Conservation (phyloP, 2,888 invertebrate species). For the Scaptomyza parva region DNA sequence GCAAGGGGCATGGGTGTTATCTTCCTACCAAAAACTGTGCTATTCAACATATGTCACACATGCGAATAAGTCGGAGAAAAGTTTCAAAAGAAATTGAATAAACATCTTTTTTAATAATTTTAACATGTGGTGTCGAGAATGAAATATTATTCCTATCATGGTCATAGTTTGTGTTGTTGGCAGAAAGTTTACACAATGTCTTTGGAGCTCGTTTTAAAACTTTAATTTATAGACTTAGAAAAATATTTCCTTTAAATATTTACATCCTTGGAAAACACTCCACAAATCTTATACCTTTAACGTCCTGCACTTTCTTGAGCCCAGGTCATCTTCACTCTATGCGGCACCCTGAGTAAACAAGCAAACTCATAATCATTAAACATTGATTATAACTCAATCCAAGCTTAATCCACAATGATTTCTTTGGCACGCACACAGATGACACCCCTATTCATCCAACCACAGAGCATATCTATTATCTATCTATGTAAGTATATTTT, state of each 20-base stretch:
- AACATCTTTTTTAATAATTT: not conserved
- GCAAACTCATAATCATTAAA: constrained; percentile 3
- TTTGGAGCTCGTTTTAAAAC: too few relatives aligned
- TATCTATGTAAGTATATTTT: constrained; percentile 34
- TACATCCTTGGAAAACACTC: too few relatives aligned
- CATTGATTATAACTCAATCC: constrained; percentile 45
- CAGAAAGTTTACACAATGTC: too few relatives aligned
- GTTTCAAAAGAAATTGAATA: not conserved
- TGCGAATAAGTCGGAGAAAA: not conserved
- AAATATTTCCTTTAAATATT: too few relatives aligned
- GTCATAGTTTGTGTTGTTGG: not conserved
- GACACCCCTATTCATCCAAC: not conserved
- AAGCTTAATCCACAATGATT: constrained; percentile 44
- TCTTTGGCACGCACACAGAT: constrained; percentile 37
- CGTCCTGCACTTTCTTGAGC: too few relatives aligned
- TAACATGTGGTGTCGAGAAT: not conserved
- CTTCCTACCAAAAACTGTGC: constrained; percentile 6
- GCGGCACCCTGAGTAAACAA: not conserved
- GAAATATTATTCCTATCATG: too few relatives aligned
- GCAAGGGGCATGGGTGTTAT: constrained; percentile 13
- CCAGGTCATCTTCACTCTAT: not conserved
- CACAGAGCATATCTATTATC: constrained; percentile 11
- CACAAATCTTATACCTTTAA: too few relatives aligned
- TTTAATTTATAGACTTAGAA: too few relatives aligned
- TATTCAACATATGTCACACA: constrained; percentile 38